phyloP scores from a whole-genome alignment of 2,888 invertebrate genomes.

The Cerastis leucographa region DNA sequence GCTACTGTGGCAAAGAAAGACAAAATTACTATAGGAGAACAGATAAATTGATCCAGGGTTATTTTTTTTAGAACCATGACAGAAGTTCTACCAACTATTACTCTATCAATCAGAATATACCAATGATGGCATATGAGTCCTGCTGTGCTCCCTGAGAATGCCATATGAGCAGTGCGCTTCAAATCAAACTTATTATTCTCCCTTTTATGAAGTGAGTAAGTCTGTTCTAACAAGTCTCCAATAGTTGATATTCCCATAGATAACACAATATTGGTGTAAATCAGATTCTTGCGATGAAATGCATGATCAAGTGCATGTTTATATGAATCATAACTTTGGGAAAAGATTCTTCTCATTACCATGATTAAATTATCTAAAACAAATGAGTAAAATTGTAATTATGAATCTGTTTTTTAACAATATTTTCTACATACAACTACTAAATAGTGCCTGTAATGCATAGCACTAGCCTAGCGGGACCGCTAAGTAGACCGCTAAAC shows the following conservation, averaged over 20 bases:
- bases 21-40: constrained; percentile 95
- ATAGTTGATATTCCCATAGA: constrained; percentile 94
- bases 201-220: constrained; percentile 92
- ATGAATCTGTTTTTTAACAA: constrained; percentile 70
- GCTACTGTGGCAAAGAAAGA: constrained; percentile 95
- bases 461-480: no score
- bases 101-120: constrained; percentile 94
- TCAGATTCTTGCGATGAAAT: constrained; percentile 92
- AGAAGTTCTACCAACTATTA: constrained; percentile 93
- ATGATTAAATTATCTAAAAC: constrained; percentile 78
- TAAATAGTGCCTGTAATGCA: not conserved
- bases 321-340: constrained; percentile 75
- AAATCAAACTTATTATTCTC: constrained; percentile 90
- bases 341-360: constrained; percentile 78
- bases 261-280: constrained; percentile 95
- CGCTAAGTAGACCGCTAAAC: no score
- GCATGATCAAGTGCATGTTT: constrained; percentile 79
- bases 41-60: constrained; percentile 95
- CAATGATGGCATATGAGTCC: constrained; percentile 96
- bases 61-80: constrained; percentile 94
- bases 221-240: constrained; percentile 96
- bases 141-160: constrained; percentile 93
- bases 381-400: constrained; percentile 64
- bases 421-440: constrained; percentile 28
- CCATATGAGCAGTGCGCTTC: constrained; percentile 94